Conservation (phyloP, 2,113 vertebrate genomes). For the Mormyrus lacerda region DNA sequence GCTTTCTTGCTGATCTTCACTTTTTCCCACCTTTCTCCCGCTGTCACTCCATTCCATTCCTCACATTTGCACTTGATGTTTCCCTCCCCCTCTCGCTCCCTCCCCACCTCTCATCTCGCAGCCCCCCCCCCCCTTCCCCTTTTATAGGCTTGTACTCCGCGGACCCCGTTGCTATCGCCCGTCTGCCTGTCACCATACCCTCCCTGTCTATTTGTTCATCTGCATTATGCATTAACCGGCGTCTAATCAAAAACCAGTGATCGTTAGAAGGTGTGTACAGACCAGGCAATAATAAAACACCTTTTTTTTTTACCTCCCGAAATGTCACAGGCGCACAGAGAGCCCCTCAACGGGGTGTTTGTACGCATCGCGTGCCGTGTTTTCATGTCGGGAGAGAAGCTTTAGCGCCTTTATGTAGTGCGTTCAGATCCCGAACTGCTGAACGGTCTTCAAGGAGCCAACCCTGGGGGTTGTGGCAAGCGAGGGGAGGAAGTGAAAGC, state of each 20-base stretch:
- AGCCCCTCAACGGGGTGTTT: not conserved
- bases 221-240: not conserved
- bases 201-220: not conserved
- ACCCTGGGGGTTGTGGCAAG: not conserved
- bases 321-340: not conserved
- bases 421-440: not conserved
- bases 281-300: not conserved
- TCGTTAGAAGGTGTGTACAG: not conserved
- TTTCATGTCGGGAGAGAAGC: not conserved
- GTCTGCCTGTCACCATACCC: not conserved
- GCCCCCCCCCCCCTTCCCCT: not conserved
- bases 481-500: not conserved
- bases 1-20: not conserved
- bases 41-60: constrained; percentile 21
- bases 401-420: not conserved
- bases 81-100: not conserved
- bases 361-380: not conserved
- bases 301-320: not conserved
- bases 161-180: not conserved
- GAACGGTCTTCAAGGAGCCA: not conserved
- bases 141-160: not conserved
- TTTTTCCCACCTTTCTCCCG: constrained; percentile 5
- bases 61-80: not conserved
- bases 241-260: not conserved
- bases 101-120: not conserved